Conservation (phyloP, 2,797 vertebrate species). For the Sorex maritimensis region DNA sequence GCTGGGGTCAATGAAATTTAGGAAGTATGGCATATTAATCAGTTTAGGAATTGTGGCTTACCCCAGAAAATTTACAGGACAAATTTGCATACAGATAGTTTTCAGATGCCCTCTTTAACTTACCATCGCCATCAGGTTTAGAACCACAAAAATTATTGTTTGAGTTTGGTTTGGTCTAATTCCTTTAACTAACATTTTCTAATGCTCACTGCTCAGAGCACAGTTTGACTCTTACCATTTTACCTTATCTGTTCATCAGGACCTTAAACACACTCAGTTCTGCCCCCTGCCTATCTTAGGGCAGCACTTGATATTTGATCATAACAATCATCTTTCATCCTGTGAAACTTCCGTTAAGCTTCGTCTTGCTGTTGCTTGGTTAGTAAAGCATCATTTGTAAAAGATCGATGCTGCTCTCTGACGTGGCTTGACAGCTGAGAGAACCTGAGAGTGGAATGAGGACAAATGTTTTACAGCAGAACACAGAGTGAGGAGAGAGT, state of each 20-base stretch:
- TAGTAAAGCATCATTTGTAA: background rate
- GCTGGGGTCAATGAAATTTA: background rate
- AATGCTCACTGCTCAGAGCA: background rate
- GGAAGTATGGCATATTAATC: background rate
- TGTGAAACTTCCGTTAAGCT: background rate
- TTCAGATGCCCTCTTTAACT: background rate
- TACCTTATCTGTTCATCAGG: too few relatives aligned
- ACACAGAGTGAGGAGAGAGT: background rate
- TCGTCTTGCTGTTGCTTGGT: background rate
- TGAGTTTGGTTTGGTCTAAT: background rate
- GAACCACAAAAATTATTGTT: background rate
- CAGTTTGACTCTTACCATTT: background rate
- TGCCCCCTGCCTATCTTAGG: background rate
- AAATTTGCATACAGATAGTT: slow-evolving; percentile 7
- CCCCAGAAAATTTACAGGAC: slow-evolving; percentile 46
- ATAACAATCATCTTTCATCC: background rate
- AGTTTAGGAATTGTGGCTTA: background rate
- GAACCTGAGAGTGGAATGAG: background rate
- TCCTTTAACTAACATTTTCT: background rate
- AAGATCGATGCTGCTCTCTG: background rate
- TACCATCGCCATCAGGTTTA: background rate
- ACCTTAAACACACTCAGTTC: background rate
- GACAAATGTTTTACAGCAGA: background rate
- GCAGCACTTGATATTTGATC: background rate
- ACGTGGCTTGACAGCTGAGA: background rate